Conservation (phyloP, 2,797 vertebrate genomes). For the Sphaeramia orbicularis region DNA sequence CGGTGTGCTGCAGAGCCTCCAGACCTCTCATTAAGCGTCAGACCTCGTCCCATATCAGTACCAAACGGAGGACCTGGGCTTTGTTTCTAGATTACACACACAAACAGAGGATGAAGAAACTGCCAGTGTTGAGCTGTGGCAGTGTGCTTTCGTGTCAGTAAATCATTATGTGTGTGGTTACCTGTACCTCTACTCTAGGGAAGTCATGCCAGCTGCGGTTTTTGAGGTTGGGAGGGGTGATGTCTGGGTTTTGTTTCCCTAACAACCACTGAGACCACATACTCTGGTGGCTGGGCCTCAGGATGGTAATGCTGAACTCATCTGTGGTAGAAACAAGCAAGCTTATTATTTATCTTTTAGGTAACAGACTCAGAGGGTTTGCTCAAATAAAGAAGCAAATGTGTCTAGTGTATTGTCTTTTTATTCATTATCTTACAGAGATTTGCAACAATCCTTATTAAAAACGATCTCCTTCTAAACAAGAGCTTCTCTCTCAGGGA, state of each 20-base stretch:
- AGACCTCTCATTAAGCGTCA: constrained; percentile 71
- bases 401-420: too few relatives aligned
- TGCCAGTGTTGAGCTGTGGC: background rate
- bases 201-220: constrained; percentile 84
- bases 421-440: too few relatives aligned
- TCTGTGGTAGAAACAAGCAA: constrained; percentile 73
- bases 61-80: constrained; percentile 73
- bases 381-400: background rate
- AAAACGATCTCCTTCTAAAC: too few relatives aligned
- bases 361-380: background rate
- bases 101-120: background rate
- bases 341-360: constrained; percentile 3
- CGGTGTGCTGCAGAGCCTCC: background rate
- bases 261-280: constrained; percentile 86
- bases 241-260: constrained; percentile 84
- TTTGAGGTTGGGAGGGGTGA: constrained; percentile 88
- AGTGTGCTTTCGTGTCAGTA: background rate
- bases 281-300: constrained; percentile 85
- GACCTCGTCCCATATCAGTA: constrained; percentile 75
- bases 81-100: constrained; percentile 76
- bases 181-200: constrained; percentile 84
- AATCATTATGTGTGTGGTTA: background rate
- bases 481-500: too few relatives aligned
- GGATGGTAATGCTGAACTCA: constrained; percentile 86
- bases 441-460: too few relatives aligned